Evolutionary conservation across 2,888 invertebrate genomes (phyloP).

Genomic region (Troglohyphantes excavatus): DNA sequence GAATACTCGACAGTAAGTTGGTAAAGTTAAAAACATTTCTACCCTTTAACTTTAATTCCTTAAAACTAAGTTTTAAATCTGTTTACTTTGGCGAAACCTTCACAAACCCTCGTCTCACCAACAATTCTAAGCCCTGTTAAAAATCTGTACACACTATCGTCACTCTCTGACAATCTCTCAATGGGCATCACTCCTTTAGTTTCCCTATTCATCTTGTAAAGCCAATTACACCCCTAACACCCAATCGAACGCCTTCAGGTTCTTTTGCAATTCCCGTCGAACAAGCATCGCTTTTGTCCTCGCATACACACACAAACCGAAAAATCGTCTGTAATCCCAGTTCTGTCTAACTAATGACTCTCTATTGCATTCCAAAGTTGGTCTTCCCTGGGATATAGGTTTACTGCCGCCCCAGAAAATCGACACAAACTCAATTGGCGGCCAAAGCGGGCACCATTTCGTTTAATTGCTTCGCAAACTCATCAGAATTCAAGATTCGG

Average conservation of each 20-base stretch:
- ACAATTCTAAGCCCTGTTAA: constrained; percentile 8
- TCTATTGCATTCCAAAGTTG: constrained; percentile 49
- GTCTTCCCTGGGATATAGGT: neutral
- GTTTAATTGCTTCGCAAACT: constrained; percentile 77
- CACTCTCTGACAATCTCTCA: neutral
- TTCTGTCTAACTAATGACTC: constrained; percentile 65
- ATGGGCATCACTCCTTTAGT: neutral
- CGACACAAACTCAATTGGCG: constrained; percentile 19
- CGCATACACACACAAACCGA: constrained; percentile 30
- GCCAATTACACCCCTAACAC: constrained; percentile 62
- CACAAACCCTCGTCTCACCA: neutral
- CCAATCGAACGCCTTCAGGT: constrained; percentile 10
- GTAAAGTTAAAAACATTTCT: no score
- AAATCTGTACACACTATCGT: neutral
- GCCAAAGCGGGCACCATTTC: constrained; percentile 60
- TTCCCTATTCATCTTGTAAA: constrained; percentile 12
- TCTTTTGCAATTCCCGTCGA: no score
- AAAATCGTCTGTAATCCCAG: constrained; percentile 65
- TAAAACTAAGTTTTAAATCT: neutral
- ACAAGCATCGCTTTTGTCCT: constrained; percentile 43
- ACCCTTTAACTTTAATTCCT: no score
- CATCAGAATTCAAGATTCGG: constrained; percentile 72
- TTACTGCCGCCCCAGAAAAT: neutral
- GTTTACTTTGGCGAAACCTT: neutral
- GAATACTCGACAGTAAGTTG: no score